Percentiles rank a stretch among this genome's conserved stretches.
Evolutionary conservation across 2,888 invertebrate genomes (phyloP).

Genomic region (Tenodera sinensis): DNA sequence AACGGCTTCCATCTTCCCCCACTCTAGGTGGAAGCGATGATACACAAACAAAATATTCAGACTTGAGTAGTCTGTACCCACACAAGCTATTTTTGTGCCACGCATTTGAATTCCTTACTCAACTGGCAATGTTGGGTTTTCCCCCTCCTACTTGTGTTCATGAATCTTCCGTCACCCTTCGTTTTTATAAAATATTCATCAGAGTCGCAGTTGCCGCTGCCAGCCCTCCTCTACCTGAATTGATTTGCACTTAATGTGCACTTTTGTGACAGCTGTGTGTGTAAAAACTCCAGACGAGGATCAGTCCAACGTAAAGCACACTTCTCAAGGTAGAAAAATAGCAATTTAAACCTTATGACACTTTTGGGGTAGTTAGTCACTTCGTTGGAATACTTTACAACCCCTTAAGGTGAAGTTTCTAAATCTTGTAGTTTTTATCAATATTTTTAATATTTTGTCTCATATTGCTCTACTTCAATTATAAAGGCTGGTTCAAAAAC

Average conservation of each 20-base stretch:
- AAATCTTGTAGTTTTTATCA: too few relatives aligned
- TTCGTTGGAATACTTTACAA: too few relatives aligned
- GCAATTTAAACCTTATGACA: too few relatives aligned
- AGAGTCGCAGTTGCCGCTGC: not conserved
- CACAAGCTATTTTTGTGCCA: not conserved
- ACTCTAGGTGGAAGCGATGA: not conserved
- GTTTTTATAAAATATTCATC: not conserved
- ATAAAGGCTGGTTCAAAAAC: too few relatives aligned
- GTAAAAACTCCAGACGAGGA: not conserved
- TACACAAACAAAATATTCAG: not conserved
- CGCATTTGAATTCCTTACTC: not conserved
- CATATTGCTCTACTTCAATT: too few relatives aligned
- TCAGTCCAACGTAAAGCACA: too few relatives aligned
- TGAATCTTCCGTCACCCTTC: not conserved
- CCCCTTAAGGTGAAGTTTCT: too few relatives aligned
- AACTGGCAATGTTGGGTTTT: not conserved
- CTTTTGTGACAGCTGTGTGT: not conserved
- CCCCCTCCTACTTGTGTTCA: not conserved
- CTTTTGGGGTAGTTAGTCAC: too few relatives aligned
- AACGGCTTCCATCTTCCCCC: not conserved
- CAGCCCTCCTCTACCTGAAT: not conserved
- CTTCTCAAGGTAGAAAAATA: too few relatives aligned
- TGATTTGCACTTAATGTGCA: not conserved
- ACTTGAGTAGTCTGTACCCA: not conserved
- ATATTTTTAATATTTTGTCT: too few relatives aligned